These are phyloP conservation scores for Saccopteryx bilineata DNA, from an alignment of 2,113 vertebrate genomes.

Conservation along the genomic window DNA sequence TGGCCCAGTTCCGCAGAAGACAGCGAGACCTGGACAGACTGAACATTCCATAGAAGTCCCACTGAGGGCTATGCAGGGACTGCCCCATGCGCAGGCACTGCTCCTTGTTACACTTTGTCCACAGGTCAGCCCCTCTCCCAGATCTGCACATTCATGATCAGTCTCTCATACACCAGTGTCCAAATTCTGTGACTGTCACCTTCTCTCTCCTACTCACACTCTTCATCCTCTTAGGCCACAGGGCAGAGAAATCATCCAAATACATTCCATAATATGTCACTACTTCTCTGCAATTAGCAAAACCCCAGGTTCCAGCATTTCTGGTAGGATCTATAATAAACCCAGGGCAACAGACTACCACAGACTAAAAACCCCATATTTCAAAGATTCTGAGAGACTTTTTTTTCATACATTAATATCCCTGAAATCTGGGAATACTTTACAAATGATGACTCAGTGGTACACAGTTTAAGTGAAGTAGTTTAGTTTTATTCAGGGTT, in stretches of 20 bases:
- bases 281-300: not conserved
- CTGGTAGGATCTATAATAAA: not conserved
- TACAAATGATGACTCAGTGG: not conserved
- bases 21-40: not conserved
- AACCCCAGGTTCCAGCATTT: not conserved
- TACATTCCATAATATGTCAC: not conserved
- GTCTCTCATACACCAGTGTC: not conserved
- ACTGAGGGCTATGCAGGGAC: not conserved
- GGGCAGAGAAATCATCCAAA: not conserved
- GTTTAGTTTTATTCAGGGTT: not conserved
- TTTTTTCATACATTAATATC: not conserved
- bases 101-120: not conserved
- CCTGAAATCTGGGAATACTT: not conserved
- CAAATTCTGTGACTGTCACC: not conserved
- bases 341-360: not conserved
- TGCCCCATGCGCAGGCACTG: not conserved
- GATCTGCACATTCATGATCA: not conserved
- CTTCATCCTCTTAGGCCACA: not conserved
- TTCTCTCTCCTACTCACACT: not conserved
- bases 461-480: not conserved
- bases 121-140: not conserved
- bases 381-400: not conserved
- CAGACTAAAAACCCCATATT: not conserved
- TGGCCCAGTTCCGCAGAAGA: not conserved
- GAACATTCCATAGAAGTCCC: fast-evolving